These are phyloP conservation scores for Acromyrmex heyeri DNA, from an alignment of 1,140 invertebrate species.

Conservation along the genomic window DNA sequence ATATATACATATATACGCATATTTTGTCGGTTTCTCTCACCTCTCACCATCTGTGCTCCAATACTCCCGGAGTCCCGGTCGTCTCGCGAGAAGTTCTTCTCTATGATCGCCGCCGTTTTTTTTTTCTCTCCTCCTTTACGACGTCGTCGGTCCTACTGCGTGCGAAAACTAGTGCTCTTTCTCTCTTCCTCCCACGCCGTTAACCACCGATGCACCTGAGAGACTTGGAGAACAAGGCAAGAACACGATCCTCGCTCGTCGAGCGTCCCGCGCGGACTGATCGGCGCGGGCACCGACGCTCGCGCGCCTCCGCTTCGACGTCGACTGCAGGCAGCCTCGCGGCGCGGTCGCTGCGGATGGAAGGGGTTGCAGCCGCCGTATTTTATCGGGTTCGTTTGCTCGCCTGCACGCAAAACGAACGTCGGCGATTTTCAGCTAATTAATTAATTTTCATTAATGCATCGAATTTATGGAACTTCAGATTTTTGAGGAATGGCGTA, in stretches of 20 bases:
- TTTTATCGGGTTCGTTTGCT: conserved; percentile 59
- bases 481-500: not conserved
- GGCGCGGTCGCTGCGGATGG: conserved; percentile 59
- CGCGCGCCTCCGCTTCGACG: conserved; percentile 56
- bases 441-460: conserved; percentile 5
- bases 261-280: conserved; percentile 79
- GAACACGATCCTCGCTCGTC: conserved; percentile 64
- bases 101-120: conserved; percentile 48
- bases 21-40: conserved; percentile 38
- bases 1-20: not conserved
- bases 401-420: conserved; percentile 27
- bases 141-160: not conserved
- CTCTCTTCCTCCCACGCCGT: not conserved
- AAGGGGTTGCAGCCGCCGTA: conserved; percentile 70
- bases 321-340: conserved; percentile 68
- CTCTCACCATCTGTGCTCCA: conserved; percentile 73
- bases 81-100: conserved; percentile 39
- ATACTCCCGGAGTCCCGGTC: conserved; percentile 27
- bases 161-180: conserved; percentile 1
- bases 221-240: not conserved
- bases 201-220: conserved; percentile 3
- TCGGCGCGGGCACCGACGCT: conserved; percentile 60
- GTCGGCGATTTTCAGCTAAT: not conserved
- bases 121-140: not conserved
- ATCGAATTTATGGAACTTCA: not conserved